These are phyloP conservation scores for Diplogasteroides magnus DNA, from an alignment of 1,140 invertebrate genomes.

Conservation along the genomic window DNA sequence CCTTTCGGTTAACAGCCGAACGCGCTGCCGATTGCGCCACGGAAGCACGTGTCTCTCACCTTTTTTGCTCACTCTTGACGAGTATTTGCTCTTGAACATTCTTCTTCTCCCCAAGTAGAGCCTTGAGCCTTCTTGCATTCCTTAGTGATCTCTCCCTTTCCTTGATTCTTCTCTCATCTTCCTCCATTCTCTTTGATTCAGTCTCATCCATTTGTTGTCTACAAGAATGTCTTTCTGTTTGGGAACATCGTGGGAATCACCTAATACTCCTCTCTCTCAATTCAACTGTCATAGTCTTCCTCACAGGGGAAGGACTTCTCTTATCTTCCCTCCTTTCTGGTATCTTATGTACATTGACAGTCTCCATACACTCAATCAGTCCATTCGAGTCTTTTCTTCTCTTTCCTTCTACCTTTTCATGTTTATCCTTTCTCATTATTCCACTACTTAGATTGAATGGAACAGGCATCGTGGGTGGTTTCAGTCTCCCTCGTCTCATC, in stretches of 20 bases:
- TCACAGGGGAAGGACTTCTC: not conserved
- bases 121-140: not conserved
- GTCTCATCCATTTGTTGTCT: not conserved
- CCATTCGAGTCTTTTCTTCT: not conserved
- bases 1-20: constrained; percentile 40
- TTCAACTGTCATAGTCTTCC: not conserved
- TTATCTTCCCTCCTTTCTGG: no score
- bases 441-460: not conserved
- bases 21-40: constrained; percentile 23
- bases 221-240: not conserved
- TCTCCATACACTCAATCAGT: no score
- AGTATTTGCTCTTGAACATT: not conserved
- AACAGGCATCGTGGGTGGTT: not conserved
- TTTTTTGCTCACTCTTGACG: not conserved
- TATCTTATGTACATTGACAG: no score
- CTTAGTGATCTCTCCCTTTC: not conserved
- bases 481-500: not conserved
- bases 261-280: not conserved
- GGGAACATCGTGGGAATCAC: not conserved
- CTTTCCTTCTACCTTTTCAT: not conserved
- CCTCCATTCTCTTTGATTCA: not conserved
- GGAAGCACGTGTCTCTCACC: constrained; percentile 11
- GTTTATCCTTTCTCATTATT: not conserved
- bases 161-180: not conserved
- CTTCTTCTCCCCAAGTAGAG: not conserved